A percentile compares a stretch with the other conserved stretches of the same genome.
These are phyloP conservation scores for Adelphocoris suturalis DNA, from an alignment of 2,888 invertebrate genomes.

Conservation along the genomic window DNA sequence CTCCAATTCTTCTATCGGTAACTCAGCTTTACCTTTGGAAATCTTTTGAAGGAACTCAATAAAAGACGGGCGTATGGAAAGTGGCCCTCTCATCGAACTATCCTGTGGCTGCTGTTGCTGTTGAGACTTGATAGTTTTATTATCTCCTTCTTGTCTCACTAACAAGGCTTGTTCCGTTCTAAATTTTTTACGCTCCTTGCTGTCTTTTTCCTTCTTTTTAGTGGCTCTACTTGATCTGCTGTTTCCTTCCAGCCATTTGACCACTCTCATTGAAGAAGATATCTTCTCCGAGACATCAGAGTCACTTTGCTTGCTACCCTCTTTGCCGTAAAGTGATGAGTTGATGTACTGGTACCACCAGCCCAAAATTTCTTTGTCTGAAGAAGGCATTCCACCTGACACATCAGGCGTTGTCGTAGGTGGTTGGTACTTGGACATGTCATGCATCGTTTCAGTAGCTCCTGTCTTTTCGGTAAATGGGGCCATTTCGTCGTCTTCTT, in stretches of 20 bases:
- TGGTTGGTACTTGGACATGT: background rate
- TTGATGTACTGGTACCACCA: constrained; percentile 48
- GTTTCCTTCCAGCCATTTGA: constrained; percentile 49
- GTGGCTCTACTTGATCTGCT: background rate
- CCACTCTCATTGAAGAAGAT: constrained; percentile 36
- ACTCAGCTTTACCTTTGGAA: constrained; percentile 58
- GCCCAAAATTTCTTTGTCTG: constrained; percentile 30
- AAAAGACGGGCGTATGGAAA: constrained; percentile 55
- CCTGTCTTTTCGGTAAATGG: background rate
- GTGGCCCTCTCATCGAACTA: constrained; percentile 57
- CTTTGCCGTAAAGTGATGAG: constrained; percentile 2
- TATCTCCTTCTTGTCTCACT: background rate
- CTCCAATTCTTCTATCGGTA: constrained; percentile 46
- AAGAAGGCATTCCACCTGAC: background rate
- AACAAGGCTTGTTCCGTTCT: constrained; percentile 41
- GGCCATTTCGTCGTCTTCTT: background rate
- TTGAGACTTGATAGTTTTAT: background rate
- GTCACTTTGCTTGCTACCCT: background rate
- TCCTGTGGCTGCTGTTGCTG: constrained; percentile 52
- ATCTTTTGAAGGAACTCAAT: constrained; percentile 57
- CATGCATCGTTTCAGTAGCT: background rate
- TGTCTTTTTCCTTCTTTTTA: background rate
- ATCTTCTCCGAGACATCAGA: background rate
- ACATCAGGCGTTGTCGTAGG: background rate
- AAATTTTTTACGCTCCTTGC: background rate